Conservation (phyloP, 2,888 invertebrate genomes). For the Gymnocheta viridis region DNA sequence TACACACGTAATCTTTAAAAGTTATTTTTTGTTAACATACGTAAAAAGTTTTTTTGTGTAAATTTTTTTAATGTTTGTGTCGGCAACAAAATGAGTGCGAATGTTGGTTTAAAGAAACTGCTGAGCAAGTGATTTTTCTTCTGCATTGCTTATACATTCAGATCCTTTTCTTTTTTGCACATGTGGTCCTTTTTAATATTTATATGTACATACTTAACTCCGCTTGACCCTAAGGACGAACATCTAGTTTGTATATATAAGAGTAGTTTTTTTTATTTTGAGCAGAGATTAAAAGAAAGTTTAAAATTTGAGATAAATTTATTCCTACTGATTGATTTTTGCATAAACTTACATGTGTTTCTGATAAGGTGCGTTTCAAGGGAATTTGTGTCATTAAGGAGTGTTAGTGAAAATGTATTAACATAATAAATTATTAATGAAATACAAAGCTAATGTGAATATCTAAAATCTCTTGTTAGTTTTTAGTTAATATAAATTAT, state of each 20-base stretch:
- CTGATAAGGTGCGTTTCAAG: background rate
- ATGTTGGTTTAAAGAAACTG: background rate
- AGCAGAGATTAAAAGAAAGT: background rate
- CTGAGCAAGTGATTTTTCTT: background rate
- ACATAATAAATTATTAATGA: too few species aligned
- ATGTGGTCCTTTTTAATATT: background rate
- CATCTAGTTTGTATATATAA: slow-evolving; percentile 10
- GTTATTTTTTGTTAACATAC: background rate
- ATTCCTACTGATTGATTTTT: background rate
- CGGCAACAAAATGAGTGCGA: background rate
- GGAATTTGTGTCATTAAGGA: background rate
- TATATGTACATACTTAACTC: background rate
- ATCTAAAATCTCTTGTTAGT: too few species aligned
- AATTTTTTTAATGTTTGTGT: background rate
- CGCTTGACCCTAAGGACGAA: slow-evolving; percentile 8
- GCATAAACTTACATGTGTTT: background rate
- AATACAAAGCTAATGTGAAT: too few species aligned
- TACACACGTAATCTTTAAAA: background rate
- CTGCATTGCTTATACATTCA: too few species aligned
- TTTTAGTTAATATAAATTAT: background rate
- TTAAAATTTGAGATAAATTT: background rate
- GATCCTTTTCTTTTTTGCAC: background rate
- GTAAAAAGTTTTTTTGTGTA: background rate
- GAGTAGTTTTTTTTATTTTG: slow-evolving; percentile 1
- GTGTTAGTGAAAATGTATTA: too few species aligned